Percentiles rank a stretch among this genome's conserved stretches.
phyloP scores from a whole-genome alignment of 2,113 vertebrate species.

The Corythoichthys intestinalis region DNA sequence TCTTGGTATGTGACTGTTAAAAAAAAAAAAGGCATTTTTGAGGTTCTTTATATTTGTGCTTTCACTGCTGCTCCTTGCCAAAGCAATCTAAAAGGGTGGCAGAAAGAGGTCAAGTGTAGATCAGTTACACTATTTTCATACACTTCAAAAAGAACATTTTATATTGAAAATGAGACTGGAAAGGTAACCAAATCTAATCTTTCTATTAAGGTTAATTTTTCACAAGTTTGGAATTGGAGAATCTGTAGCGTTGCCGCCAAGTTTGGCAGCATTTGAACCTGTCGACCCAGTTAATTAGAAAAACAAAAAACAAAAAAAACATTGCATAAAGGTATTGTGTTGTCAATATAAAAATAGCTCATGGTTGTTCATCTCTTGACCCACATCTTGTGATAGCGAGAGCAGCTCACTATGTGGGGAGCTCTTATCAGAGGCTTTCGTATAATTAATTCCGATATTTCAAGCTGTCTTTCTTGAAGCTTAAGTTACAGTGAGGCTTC shows the following conservation, averaged over 20 bases:
- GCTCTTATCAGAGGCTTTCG: not conserved
- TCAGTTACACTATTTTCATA: not conserved
- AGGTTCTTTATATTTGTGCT: not conserved
- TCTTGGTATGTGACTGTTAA: not conserved
- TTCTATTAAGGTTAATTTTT: not conserved
- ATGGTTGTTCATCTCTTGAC: conserved; percentile 8
- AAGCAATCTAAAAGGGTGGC: not conserved
- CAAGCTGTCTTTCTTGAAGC: conserved; percentile 1
- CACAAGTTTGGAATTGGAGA: not conserved
- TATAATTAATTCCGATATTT: conserved; percentile 6
- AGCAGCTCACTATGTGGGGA: not conserved
- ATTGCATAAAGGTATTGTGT: not conserved
- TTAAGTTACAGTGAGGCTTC: conserved; percentile 3
- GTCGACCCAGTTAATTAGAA: not conserved
- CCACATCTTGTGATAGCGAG: not conserved
- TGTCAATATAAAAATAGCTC: conserved; percentile 5
- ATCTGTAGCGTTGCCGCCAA: not conserved
- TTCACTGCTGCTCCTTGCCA: not conserved
- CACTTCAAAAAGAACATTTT: not conserved
- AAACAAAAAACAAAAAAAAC: not conserved
- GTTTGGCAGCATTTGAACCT: not conserved
- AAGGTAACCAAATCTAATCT: not conserved
- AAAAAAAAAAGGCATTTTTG: not conserved
- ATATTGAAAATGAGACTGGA: not conserved
- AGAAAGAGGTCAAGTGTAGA: not conserved